Evolutionary conservation across 2,113 vertebrate genomes (phyloP).

Genomic region (Muscicapa adusta): DNA sequence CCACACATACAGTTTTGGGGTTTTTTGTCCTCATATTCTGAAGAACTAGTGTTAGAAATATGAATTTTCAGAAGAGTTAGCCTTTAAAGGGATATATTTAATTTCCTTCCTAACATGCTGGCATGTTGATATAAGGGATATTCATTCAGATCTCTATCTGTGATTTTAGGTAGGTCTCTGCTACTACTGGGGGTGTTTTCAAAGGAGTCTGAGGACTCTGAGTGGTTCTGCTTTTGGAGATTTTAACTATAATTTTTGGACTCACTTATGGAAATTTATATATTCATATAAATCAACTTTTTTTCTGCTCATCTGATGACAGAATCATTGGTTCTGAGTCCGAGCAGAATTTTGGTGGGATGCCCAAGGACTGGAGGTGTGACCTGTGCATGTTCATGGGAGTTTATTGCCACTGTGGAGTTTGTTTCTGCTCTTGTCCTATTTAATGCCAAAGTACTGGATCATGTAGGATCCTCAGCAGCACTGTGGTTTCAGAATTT

Average conservation of each 20-base stretch:
- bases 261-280: not conserved
- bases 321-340: not conserved
- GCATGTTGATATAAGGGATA: not conserved
- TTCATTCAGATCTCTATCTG: not conserved
- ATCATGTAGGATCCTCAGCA: not conserved
- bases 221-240: not conserved
- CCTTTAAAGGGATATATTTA: not conserved
- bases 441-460: not conserved
- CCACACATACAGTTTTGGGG: fast-evolving
- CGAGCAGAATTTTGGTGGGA: not conserved
- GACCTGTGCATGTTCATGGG: not conserved
- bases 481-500: not conserved
- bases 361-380: not conserved
- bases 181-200: not conserved
- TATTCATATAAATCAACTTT: not conserved
- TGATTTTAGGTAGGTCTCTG: not conserved
- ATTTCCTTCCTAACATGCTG: not conserved
- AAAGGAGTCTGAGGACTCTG: not conserved
- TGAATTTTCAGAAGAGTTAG: not conserved
- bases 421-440: not conserved
- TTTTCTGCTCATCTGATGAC: not conserved
- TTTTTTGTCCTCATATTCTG: not conserved
- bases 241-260: not conserved
- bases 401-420: not conserved
- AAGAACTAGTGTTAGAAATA: not conserved